Base-by-base conservation (phyloP, 2,113 vertebrate species). In the Leucoraja erinaceus region DNA sequence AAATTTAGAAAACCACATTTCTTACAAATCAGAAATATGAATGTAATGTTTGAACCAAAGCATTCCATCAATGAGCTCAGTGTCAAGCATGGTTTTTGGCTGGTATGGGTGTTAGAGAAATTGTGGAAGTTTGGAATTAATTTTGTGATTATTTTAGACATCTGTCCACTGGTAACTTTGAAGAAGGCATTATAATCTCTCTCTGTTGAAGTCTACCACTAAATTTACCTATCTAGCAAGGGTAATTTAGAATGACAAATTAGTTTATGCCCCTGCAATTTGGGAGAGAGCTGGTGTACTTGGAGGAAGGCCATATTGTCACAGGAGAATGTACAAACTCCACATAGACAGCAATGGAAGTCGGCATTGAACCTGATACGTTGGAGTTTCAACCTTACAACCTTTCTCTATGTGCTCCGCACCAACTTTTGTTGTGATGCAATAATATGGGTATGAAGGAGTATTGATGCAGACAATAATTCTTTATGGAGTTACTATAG, bases 111-210 rank as follows among this genome's bases (percentile, higher is more conserved):
- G 28, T 86, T 90, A 90, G 8, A 38, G 63, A 90, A 90, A n/a
- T 90, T 90, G 88, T 38, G 66, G 63, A 90, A 90, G 63, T 5
- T 70, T 70, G 63, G 47, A 59, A 22, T 77, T 93, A 93, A 72
- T 92, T 47, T 78, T 59, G 93, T 83, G 90, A 93, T 70, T 63
- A n/a, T 93, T 83, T 92, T 79, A 56, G 76, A 93, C 77, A 93
- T 93, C 77, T 93, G 77, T 47, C 47, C 81, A 79, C 59, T 81
- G 90, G 12, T 47, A 56, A 61, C 81, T 93, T 78, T 90, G 90
- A 74, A 81, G 92, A 77, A n/a, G 59, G 28, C 33, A 78, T 59
- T n/a, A 76, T 56, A 56, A 31, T 38, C 61, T 74, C 20, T 81
- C 81, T 76, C 12, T 54, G 90, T 68, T 68, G 75, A 63, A 14